A percentile compares a stretch with the other conserved stretches of the same genome.
These are phyloP conservation scores for Parauchenoglanis punctatus DNA, from an alignment of 2,797 vertebrate species.

Conservation along the genomic window DNA sequence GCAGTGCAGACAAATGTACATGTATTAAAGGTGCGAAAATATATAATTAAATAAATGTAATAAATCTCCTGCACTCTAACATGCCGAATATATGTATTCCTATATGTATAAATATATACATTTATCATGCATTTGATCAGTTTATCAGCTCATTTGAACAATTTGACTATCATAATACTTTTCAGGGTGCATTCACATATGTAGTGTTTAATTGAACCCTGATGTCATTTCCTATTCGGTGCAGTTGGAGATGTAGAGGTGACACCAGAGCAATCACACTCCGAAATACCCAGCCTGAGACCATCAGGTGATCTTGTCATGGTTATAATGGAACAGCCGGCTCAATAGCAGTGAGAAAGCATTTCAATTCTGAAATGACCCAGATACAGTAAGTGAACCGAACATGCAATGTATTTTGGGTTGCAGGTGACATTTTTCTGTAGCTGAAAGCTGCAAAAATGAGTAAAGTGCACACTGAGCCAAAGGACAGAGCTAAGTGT, in stretches of 20 bases:
- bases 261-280: not conserved
- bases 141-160: too few relatives aligned
- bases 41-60: too few relatives aligned
- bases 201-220: not conserved
- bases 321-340: not conserved
- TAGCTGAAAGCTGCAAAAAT: not conserved
- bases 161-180: not conserved
- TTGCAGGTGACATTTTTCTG: not conserved
- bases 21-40: too few relatives aligned
- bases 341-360: not conserved
- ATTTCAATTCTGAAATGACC: not conserved
- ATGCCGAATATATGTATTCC: too few relatives aligned
- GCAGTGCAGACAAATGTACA: too few relatives aligned
- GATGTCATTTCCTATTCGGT: not conserved
- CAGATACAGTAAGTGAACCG: not conserved
- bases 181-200: not conserved
- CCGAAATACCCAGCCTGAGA: not conserved
- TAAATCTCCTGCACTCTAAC: too few relatives aligned
- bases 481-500: not conserved
- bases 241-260: not conserved
- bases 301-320: not conserved
- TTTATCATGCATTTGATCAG: too few relatives aligned
- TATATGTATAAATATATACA: too few relatives aligned
- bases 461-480: not conserved
- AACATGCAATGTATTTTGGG: not conserved